phyloP scores from a whole-genome alignment of 2,797 vertebrate species.

The Leptatherina wallacei region DNA sequence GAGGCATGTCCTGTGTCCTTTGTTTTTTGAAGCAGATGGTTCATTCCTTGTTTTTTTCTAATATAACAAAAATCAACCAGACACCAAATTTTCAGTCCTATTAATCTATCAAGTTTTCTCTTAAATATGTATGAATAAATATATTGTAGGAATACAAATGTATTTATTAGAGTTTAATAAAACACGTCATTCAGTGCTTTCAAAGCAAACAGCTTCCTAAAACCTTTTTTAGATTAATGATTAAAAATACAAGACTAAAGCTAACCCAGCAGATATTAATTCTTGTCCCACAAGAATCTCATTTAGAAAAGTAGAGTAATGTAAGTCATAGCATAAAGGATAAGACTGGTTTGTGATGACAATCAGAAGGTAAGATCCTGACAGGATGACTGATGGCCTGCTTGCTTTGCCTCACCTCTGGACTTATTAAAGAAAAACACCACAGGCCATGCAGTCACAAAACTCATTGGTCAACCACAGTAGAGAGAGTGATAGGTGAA shows the following conservation, averaged over 20 bases:
- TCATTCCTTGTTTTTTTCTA: neutral
- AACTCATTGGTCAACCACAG: slow-evolving; percentile 71
- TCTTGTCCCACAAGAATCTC: slow-evolving; percentile 11
- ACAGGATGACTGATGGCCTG: slow-evolving; percentile 76
- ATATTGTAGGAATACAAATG: neutral
- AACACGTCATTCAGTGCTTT: neutral
- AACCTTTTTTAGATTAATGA: neutral
- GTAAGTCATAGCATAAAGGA: slow-evolving; percentile 24
- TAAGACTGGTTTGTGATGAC: slow-evolving; percentile 37
- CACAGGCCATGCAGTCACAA: slow-evolving; percentile 61
- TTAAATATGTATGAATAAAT: neutral
- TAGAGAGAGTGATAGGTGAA: slow-evolving; percentile 68
- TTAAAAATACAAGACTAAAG: slow-evolving; percentile 10
- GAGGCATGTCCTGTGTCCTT: neutral
- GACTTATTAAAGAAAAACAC: slow-evolving; percentile 83
- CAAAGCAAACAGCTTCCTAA: neutral
- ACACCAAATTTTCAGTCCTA: neutral
- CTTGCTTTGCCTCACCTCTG: slow-evolving; percentile 77
- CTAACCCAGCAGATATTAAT: slow-evolving; percentile 17
- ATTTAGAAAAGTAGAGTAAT: slow-evolving; percentile 28
- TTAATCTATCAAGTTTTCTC: neutral
- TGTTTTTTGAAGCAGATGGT: neutral
- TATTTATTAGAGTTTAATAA: neutral
- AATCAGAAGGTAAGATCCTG: slow-evolving; percentile 65
- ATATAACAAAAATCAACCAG: neutral